Evolutionary conservation across 2,797 vertebrate genomes (phyloP), one percentile per base, ranked within the genome.

Genomic region (Myotis daubentonii): DNA sequence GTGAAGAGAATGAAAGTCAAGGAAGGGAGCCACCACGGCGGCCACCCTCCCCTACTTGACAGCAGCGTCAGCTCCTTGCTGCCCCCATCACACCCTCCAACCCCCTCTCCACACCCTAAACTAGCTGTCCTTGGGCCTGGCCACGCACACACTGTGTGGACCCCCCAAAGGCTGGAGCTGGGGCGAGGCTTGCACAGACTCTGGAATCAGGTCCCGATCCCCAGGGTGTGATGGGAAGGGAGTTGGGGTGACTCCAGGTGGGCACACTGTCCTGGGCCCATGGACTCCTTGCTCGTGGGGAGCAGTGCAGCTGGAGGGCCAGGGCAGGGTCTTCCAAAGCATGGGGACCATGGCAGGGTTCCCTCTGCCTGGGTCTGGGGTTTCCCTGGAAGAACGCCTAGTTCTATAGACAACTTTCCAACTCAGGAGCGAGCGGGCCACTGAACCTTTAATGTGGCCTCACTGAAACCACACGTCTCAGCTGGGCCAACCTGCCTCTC

Each of bases 251-350:
- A 13, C 41, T 49, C 70, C 44, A 11, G 33, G 19, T 3, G 8
- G 41, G 8, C 17, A 65, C 51, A 22, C 22, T 4, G 4, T 44
- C 25, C 76, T 80, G 47, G 12, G 8, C 47, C 36, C 20, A 6
- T 0, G 2, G 49, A 13, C 44, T 28, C 38, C 36, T 60, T 0
- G 0, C 5, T 12, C 1, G 0, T 12, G 8, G 3, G 9, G 44
- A 60, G 11, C 11, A 0, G 2, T 0, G 0, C 0, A 6, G 51
- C 57, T 11, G 3, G 38, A 6, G 15, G 33, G 33, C 47, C 38
- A 6, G 17, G 19, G 9, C 51, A 10, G 65, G 51, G n/a, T 44
- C 71, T 83, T 71, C 33, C 53, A 9, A 53, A 15, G 3, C 60
- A 25, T 30, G 11, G 74, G n/a, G 41, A 38, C 44, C 23, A 55